A percentile compares a stretch with the other conserved stretches of the same genome.
These are phyloP conservation scores for Apotomis capreana DNA, from an alignment of 2,888 invertebrate genomes.

Conservation along the genomic window DNA sequence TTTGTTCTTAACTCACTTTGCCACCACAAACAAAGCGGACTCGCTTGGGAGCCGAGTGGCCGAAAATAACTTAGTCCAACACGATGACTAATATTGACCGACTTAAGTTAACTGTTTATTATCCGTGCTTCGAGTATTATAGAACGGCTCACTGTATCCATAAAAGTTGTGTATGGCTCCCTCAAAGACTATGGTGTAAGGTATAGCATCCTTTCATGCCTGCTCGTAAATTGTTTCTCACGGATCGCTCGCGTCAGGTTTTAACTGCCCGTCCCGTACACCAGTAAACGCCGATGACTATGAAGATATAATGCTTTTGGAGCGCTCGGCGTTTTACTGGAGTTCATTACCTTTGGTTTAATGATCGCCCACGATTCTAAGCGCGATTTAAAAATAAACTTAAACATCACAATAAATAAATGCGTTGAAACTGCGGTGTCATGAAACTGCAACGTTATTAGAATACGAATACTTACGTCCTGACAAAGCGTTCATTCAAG, in stretches of 20 bases:
- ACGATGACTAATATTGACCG: slow-evolving; percentile 41
- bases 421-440: not conserved
- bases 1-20: slow-evolving; percentile 37
- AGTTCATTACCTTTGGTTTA: slow-evolving; percentile 54
- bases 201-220: slow-evolving; percentile 62
- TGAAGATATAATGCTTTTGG: slow-evolving; percentile 56
- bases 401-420: not conserved
- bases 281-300: slow-evolving; percentile 56
- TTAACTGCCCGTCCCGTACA: slow-evolving; percentile 62
- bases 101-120: slow-evolving; percentile 42
- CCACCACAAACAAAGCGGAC: slow-evolving; percentile 32
- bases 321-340: slow-evolving; percentile 47
- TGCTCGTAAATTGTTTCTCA: slow-evolving; percentile 69
- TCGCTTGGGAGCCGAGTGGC: slow-evolving; percentile 29
- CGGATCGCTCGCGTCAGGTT: slow-evolving; percentile 59
- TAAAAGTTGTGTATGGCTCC: slow-evolving; percentile 56
- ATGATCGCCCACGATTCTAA: slow-evolving; percentile 48
- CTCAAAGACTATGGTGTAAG: slow-evolving; percentile 53
- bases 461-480: too few species aligned
- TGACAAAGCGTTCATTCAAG: too few species aligned
- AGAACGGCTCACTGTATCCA: slow-evolving; percentile 46
- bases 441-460: not conserved
- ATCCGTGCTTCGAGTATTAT: slow-evolving; percentile 32
- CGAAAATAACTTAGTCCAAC: slow-evolving; percentile 38
- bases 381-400: slow-evolving; percentile 18